phyloP scores from a whole-genome alignment of 1,140 invertebrate genomes.

The Aricia agestis region DNA sequence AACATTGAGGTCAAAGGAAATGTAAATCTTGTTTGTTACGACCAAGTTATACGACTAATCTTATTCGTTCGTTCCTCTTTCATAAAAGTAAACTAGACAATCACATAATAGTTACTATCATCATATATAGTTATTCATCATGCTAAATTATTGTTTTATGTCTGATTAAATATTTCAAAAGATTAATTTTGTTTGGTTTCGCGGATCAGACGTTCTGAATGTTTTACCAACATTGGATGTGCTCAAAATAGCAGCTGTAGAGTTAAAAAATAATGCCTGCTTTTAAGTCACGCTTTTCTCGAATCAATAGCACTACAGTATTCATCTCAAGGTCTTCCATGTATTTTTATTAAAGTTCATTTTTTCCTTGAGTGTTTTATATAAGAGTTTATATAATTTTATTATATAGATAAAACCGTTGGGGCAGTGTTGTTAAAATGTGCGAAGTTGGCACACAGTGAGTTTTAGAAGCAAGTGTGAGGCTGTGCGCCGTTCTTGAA shows the following conservation, averaged over 20 bases:
- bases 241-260: too few relatives aligned
- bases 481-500: slow-evolving; percentile 16
- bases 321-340: not conserved
- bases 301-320: not conserved
- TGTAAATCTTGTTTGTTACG: slow-evolving; percentile 6
- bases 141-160: too few relatives aligned
- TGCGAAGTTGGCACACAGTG: not conserved
- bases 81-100: not conserved
- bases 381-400: too few relatives aligned
- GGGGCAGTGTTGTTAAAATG: not conserved
- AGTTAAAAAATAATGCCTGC: not conserved
- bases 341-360: not conserved
- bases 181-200: too few relatives aligned
- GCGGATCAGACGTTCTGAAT: too few relatives aligned
- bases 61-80: not conserved
- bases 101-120: not conserved
- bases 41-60: slow-evolving; percentile 1
- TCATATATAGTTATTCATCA: too few relatives aligned
- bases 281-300: not conserved
- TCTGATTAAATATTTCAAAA: too few relatives aligned
- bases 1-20: slow-evolving; percentile 15
- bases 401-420: not conserved
- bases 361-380: too few relatives aligned
- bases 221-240: too few relatives aligned
- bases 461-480: not conserved